phyloP scores from a whole-genome alignment of 2,113 vertebrate genomes.

The Chaetops frenatus region DNA sequence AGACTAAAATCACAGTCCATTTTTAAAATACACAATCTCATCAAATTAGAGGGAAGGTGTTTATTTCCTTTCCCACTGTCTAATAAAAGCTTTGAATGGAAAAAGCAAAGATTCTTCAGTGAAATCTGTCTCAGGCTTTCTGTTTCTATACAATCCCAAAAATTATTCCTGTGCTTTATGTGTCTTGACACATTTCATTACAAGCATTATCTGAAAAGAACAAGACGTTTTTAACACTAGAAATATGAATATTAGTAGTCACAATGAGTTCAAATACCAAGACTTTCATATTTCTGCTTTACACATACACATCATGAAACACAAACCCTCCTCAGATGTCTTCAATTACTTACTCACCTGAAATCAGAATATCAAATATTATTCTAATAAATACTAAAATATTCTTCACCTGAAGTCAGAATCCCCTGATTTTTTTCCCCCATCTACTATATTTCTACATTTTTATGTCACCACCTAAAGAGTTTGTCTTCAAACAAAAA shows the following conservation, averaged over 20 bases:
- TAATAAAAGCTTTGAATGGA: slow-evolving; percentile 41
- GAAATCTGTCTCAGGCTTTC: neutral
- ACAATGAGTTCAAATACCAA: neutral
- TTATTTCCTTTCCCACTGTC: neutral
- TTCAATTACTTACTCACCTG: neutral
- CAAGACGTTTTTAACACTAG: neutral
- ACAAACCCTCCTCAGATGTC: neutral
- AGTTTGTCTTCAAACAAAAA: neutral
- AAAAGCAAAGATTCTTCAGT: neutral
- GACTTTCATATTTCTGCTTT: neutral
- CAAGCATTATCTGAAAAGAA: neutral
- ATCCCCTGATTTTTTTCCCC: neutral
- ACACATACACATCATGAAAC: neutral
- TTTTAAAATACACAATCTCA: neutral
- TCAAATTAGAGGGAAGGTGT: neutral
- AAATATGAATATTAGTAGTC: neutral
- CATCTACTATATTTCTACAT: neutral
- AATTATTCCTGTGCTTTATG: neutral
- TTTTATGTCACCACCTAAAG: neutral
- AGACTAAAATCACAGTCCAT: slow-evolving; percentile 36
- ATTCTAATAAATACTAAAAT: neutral
- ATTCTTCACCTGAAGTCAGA: neutral
- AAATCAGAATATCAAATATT: neutral
- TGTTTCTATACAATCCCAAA: neutral
- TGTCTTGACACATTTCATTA: neutral